Evolutionary conservation across 2,888 invertebrate species (phyloP).

Genomic region (Achlya flavicornis): DNA sequence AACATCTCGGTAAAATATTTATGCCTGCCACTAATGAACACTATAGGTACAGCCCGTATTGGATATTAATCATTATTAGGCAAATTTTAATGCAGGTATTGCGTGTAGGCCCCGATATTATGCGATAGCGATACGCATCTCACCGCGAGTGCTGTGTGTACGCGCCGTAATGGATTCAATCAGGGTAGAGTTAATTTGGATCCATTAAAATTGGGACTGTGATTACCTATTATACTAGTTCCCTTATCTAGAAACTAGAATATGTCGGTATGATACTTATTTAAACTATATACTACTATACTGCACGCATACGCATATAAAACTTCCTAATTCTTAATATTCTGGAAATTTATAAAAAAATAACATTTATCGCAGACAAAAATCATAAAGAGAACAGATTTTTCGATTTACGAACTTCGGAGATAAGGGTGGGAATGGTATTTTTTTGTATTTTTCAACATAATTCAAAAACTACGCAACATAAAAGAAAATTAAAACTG

Average conservation of each 20-base stretch:
- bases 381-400: no score
- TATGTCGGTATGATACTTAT: neutral
- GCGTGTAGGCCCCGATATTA: constrained; percentile 42
- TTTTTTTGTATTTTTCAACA: no score
- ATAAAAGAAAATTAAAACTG: no score
- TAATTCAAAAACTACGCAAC: no score
- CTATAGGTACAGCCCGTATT: constrained; percentile 31
- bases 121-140: constrained; percentile 48
- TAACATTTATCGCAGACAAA: no score
- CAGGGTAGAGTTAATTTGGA: constrained; percentile 55
- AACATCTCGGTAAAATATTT: neutral
- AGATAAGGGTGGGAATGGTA: no score
- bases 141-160: constrained; percentile 39
- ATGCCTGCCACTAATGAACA: constrained; percentile 2
- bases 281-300: neutral
- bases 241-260: neutral
- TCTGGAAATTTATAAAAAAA: no score
- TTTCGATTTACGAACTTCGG: no score
- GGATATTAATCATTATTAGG: constrained; percentile 41
- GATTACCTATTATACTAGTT: constrained; percentile 16
- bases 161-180: constrained; percentile 73
- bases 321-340: no score
- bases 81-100: constrained; percentile 49
- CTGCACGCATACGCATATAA: no score
- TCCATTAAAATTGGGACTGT: constrained; percentile 52